Conservation (phyloP, 1,140 invertebrate species). For the Caenorhabditis latens region DNA sequence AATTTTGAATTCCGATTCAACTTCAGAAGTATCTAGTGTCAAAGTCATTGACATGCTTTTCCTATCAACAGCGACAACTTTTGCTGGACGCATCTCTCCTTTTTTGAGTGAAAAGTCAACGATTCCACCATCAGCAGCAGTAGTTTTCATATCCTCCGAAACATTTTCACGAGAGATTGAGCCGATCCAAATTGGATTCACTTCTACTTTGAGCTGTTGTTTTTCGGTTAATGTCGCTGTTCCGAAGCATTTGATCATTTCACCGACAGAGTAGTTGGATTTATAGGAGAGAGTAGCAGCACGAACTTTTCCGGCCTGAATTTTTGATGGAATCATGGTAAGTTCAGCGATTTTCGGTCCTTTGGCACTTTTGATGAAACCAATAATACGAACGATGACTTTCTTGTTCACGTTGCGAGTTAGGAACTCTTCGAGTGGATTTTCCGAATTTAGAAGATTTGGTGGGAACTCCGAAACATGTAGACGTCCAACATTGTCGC, state of each 20-base stretch:
- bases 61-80: neutral
- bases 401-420: slow-evolving; percentile 67
- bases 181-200: slow-evolving; percentile 38
- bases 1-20: slow-evolving; percentile 15
- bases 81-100: slow-evolving; percentile 1
- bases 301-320: slow-evolving; percentile 24
- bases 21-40: neutral
- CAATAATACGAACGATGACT: slow-evolving; percentile 71
- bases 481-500: slow-evolving; percentile 71
- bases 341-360: slow-evolving; percentile 24
- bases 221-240: neutral
- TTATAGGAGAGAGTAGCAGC: neutral
- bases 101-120: slow-evolving; percentile 3
- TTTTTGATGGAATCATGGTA: slow-evolving; percentile 40
- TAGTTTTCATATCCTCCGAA: neutral
- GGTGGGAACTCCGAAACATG: slow-evolving; percentile 70
- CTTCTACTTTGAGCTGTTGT: slow-evolving; percentile 2
- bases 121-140: slow-evolving; percentile 1
- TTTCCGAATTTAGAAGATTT: slow-evolving; percentile 57
- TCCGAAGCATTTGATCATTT: slow-evolving; percentile 43
- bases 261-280: slow-evolving; percentile 38
- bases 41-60: neutral
- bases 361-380: slow-evolving; percentile 57
- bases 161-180: slow-evolving; percentile 36
- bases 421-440: slow-evolving; percentile 69